A percentile compares a stretch with the other conserved stretches of the same genome.
Conservation (phyloP, 1,140 invertebrate genomes). For the Diorhabda sublineata region DNA sequence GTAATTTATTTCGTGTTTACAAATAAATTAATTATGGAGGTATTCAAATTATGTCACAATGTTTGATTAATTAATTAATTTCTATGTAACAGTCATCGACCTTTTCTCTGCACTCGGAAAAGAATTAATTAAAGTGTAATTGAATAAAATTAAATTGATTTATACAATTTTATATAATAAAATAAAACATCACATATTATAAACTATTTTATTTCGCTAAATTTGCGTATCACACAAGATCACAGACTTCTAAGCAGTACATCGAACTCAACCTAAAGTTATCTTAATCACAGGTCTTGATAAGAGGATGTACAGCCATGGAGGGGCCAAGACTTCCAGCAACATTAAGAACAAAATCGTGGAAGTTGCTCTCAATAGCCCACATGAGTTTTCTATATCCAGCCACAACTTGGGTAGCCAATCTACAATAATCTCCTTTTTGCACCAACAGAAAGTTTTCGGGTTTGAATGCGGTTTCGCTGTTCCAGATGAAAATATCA, state of each 20-base stretch:
- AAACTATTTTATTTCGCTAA: constrained; percentile 16
- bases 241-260: constrained; percentile 7
- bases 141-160: too few species aligned
- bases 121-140: too few species aligned
- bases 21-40: too few species aligned
- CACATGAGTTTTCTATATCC: constrained; percentile 57
- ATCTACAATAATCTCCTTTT: constrained; percentile 54
- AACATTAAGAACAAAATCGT: constrained; percentile 56
- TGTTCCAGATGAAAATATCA: constrained; percentile 60
- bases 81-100: too few species aligned
- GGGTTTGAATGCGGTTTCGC: constrained; percentile 51
- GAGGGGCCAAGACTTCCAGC: constrained; percentile 53
- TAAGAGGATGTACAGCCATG: constrained; percentile 42
- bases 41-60: too few species aligned
- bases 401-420: constrained; percentile 57
- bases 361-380: constrained; percentile 62
- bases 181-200: too few species aligned
- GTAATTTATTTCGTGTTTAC: too few species aligned
- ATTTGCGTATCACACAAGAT: constrained; percentile 12
- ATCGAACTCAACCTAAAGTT: constrained; percentile 14
- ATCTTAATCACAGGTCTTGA: constrained; percentile 40
- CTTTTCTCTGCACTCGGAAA: too few species aligned
- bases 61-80: too few species aligned
- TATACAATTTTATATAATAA: too few species aligned
- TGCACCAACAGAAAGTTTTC: constrained; percentile 57